Conservation (phyloP, 2,113 vertebrate species). For the Ictidomys tridecemlineatus region DNA sequence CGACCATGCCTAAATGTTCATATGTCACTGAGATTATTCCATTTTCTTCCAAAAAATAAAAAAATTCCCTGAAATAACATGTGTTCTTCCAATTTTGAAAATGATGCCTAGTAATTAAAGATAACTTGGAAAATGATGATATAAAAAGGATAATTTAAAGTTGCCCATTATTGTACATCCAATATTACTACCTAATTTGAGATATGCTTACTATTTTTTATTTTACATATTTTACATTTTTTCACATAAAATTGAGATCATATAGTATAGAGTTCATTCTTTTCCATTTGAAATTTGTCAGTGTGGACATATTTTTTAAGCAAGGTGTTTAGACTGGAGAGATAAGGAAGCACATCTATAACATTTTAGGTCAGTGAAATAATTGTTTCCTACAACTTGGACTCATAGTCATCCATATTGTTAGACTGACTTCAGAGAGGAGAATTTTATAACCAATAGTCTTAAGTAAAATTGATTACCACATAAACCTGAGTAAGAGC, state of each 20-base stretch:
- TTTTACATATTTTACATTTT: background rate
- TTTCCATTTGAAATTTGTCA: slow-evolving; percentile 14
- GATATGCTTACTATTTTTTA: background rate
- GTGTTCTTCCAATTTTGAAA: slow-evolving; percentile 24
- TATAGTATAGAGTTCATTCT: background rate
- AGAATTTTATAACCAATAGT: background rate
- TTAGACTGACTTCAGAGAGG: background rate
- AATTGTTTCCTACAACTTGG: background rate
- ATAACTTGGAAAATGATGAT: background rate
- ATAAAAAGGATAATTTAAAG: background rate
- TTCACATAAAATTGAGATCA: background rate
- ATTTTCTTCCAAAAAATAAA: background rate
- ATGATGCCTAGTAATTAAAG: background rate
- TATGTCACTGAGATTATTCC: slow-evolving; percentile 26
- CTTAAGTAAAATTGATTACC: background rate
- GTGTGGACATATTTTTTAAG: background rate
- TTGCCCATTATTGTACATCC: background rate
- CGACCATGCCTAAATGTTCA: background rate
- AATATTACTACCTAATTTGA: background rate
- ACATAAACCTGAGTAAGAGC: background rate
- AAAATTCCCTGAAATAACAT: background rate
- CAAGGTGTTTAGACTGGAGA: background rate
- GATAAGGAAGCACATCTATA: background rate
- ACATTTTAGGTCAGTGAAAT: background rate
- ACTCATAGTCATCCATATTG: background rate